phyloP scores from a whole-genome alignment of 1,140 invertebrate genomes.

The Brachionus asplanchnoidis region DNA sequence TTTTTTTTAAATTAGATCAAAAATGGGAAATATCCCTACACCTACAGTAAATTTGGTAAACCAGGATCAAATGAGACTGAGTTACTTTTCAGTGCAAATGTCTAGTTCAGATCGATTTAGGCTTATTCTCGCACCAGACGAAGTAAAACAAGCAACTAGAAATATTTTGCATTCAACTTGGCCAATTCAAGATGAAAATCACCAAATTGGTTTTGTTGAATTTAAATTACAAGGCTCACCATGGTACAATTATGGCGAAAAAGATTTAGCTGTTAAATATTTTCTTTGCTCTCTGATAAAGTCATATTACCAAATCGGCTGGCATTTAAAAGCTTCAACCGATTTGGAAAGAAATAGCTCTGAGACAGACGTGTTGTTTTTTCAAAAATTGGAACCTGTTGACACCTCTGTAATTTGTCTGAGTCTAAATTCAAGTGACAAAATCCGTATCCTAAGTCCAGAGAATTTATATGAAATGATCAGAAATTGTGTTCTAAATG shows the following conservation, averaged over 20 bases:
- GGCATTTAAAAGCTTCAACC: slow-evolving; percentile 9
- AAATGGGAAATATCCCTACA: not conserved
- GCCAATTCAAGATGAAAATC: not conserved
- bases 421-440: not conserved
- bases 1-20: too few relatives aligned
- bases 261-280: not conserved
- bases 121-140: slow-evolving; percentile 3
- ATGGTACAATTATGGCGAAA: not conserved
- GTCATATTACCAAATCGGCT: not conserved
- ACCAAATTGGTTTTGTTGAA: not conserved
- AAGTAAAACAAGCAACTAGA: not conserved
- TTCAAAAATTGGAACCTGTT: not conserved
- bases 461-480: not conserved
- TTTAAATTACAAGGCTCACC: not conserved
- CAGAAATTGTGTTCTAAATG: not conserved
- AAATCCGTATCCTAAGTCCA: not conserved
- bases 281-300: not conserved
- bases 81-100: slow-evolving; percentile 10
- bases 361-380: slow-evolving; percentile 20
- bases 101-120: not conserved
- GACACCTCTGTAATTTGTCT: not conserved
- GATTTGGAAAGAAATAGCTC: not conserved
- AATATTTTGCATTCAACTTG: not conserved
- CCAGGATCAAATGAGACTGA: not conserved
- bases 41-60: not conserved